Evolutionary conservation across 2,113 vertebrate genomes (phyloP), one percentile per base, ranked within the genome.

Genomic region (Merops nubicus): DNA sequence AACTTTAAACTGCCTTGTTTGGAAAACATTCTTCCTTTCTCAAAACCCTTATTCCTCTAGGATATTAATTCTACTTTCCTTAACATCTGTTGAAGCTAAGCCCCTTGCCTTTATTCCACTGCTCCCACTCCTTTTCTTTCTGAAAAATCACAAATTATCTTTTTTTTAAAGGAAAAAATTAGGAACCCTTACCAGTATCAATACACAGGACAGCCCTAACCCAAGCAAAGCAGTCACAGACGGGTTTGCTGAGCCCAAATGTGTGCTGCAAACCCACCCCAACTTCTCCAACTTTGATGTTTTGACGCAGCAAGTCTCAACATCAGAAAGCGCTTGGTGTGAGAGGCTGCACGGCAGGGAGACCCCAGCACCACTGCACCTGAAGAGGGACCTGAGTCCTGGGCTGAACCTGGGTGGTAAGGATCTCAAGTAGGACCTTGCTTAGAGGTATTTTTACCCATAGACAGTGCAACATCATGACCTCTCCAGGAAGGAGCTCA

Each of bases 401-500:
- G n/a, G 18, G 13, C 45, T 42, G 36, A 3, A 14, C 26, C 29
- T 36, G 36, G 47, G 73, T 45, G 59, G 53, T 9, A 54, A 9
- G 8, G 42, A 25, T 56, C 25, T 47, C 36, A 34, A 25, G 36
- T 21, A 74, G 18, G 59, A 33, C 68, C 51, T 22, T 63, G 29
- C 29, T 33, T 2, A 0, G 18, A 1, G 3, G 31, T 53, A 43
- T 51, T 51, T 53, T 63, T 70, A 43, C n/a, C 33, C 5, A 1
- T 18, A 62, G 54, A 53, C 18, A 15, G 28, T n/a, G n/a, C 22
- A 62, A n/a, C 29, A 75, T 26, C 22, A 56, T 45, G 16, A n/a
- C 25, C 12, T 48, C 29, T 47, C 43, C 2, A 2, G 15, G 59
- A 65, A 88, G 26, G 42, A 57, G 26, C 23, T 65, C 43, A 65